phyloP scores from a whole-genome alignment of 1,140 invertebrate species.

The Acromyrmex heyeri region DNA sequence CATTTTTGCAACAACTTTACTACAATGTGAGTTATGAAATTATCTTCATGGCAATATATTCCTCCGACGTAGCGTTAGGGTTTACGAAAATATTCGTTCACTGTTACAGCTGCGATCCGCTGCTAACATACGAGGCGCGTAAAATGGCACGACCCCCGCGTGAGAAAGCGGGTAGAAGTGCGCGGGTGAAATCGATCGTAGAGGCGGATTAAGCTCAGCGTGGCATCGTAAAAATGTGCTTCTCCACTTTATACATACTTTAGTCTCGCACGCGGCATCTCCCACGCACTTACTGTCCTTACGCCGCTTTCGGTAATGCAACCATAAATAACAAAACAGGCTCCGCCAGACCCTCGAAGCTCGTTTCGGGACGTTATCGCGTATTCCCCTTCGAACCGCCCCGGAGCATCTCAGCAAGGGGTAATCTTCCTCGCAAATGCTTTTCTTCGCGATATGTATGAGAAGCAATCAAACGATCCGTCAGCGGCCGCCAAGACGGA shows the following conservation, averaged over 20 bases:
- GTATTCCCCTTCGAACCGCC: slow-evolving; percentile 28
- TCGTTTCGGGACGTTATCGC: slow-evolving; percentile 45
- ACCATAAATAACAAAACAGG: slow-evolving; percentile 77
- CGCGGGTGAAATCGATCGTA: slow-evolving; percentile 67
- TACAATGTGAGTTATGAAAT: slow-evolving; percentile 41
- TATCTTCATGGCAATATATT: slow-evolving; percentile 23
- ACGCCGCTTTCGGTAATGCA: slow-evolving; percentile 75
- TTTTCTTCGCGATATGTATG: slow-evolving; percentile 38
- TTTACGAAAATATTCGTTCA: slow-evolving; percentile 48
- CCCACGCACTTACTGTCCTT: slow-evolving; percentile 74
- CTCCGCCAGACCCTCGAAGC: slow-evolving; percentile 2
- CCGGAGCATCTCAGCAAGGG: slow-evolving; percentile 57
- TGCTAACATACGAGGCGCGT: slow-evolving; percentile 17
- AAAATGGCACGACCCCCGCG: slow-evolving; percentile 35
- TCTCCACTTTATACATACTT: slow-evolving; percentile 76
- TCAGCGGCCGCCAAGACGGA: slow-evolving; percentile 45
- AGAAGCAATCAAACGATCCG: slow-evolving; percentile 62
- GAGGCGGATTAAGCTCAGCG: slow-evolving; percentile 71
- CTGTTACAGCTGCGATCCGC: slow-evolving; percentile 38
- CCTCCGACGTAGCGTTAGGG: slow-evolving; percentile 1
- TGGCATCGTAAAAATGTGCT: slow-evolving; percentile 73
- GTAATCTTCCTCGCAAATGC: slow-evolving; percentile 58
- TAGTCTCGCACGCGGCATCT: slow-evolving; percentile 72
- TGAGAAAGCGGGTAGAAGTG: slow-evolving; percentile 42
- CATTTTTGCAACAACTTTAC: slow-evolving; percentile 26